These are phyloP conservation scores for Okamejei kenojei DNA, from an alignment of 2,797 vertebrate genomes.

Conservation along the genomic window DNA sequence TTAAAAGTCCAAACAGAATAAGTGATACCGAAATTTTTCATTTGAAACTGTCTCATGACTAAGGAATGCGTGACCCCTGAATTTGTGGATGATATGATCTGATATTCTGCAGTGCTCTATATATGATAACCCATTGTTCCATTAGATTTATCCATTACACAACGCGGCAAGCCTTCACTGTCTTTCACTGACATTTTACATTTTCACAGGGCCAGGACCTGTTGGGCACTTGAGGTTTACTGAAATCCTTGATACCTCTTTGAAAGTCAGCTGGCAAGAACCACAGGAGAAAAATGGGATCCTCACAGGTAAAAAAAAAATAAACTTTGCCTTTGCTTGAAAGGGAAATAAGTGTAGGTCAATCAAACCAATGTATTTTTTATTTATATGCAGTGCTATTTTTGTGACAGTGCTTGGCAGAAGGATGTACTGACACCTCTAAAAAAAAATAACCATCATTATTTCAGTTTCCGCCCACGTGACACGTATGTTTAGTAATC, in stretches of 20 bases:
- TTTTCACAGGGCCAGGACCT: slow-evolving; percentile 69
- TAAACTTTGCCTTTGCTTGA: neutral
- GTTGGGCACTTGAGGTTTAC: slow-evolving; percentile 85
- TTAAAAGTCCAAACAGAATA: neutral
- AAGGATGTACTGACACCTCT: too few relatives aligned
- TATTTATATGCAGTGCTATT: neutral
- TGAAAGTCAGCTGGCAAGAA: slow-evolving; percentile 91
- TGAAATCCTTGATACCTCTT: slow-evolving; percentile 87
- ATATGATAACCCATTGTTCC: neutral
- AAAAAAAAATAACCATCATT: too few relatives aligned
- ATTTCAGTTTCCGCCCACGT: too few relatives aligned
- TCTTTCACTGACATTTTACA: slow-evolving; percentile 15
- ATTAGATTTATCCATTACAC: neutral
- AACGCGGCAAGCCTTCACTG: neutral
- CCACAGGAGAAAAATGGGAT: slow-evolving; percentile 86
- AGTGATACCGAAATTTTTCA: neutral
- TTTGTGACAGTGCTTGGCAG: too few relatives aligned
- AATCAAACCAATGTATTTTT: neutral
- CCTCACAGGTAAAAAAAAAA: slow-evolving; percentile 64
- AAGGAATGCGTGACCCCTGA: neutral
- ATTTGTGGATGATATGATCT: neutral
- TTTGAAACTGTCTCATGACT: neutral
- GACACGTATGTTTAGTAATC: too few relatives aligned
- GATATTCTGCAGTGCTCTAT: neutral
- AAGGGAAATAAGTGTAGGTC: neutral